Evolutionary conservation across 1,140 invertebrate species (phyloP).

Genomic region (Drosophila carrolli): DNA sequence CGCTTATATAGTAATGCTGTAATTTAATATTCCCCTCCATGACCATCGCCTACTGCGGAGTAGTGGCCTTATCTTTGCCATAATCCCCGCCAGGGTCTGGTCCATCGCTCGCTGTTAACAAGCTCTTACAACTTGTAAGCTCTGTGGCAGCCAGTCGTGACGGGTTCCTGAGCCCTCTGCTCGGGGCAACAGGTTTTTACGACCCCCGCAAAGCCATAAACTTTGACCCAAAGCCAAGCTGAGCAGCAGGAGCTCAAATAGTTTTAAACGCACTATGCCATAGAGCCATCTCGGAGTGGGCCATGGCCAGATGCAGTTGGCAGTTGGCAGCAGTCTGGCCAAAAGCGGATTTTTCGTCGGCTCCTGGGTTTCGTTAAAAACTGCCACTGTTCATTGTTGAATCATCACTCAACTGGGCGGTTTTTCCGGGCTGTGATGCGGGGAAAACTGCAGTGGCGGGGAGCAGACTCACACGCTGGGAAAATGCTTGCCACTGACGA

Average conservation of each 20-base stretch:
- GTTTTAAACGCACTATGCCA: conserved; percentile 71
- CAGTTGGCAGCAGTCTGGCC: conserved; percentile 50
- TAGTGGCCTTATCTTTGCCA: conserved; percentile 9
- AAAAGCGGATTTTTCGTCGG: conserved; percentile 29
- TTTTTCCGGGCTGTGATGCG: conserved; percentile 1
- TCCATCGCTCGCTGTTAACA: conserved; percentile 63
- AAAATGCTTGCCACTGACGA: conserved; percentile 43
- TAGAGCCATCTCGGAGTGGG: conserved; percentile 7
- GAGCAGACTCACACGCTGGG: conserved; percentile 52
- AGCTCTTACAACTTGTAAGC: conserved; percentile 67
- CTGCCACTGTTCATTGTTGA: conserved; percentile 79
- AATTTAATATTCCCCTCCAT: conserved; percentile 38
- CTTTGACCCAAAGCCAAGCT: conserved; percentile 80
- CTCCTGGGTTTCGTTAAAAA: conserved; percentile 52
- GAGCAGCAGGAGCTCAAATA: conserved; percentile 78
- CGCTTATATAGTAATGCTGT: conserved; percentile 15
- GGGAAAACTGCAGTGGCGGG: conserved; percentile 37
- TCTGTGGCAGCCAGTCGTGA: conserved; percentile 18
- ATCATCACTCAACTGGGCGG: conserved; percentile 66
- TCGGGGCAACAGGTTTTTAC: conserved; percentile 74
- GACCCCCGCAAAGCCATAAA: conserved; percentile 73
- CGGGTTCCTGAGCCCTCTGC: conserved; percentile 16
- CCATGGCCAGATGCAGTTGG: conserved; percentile 59
- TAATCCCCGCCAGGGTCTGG: conserved; percentile 38
- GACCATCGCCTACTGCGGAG: background rate